Evolutionary conservation across 35 echinoderm and acorn worm genomes (phyloP).

Genomic region (Eucidaris tribuloides): DNA sequence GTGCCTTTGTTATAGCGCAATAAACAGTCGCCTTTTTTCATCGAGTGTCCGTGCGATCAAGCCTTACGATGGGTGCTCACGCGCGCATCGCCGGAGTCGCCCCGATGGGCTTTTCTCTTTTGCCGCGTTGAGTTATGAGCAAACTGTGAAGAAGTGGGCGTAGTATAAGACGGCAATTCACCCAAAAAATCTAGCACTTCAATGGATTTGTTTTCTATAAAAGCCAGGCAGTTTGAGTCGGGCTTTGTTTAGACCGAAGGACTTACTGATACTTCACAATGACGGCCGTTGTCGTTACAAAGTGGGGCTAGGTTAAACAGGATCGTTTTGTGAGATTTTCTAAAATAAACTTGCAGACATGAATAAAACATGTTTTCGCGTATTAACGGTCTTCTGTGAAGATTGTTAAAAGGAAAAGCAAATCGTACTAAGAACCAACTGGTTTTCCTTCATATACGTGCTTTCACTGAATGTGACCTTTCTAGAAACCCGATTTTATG

Average conservation of each 20-base stretch:
- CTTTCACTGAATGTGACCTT: too few relatives aligned
- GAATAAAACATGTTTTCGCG: background rate
- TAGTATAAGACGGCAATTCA: slow-evolving; percentile 24
- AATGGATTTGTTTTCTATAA: background rate
- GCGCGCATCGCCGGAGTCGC: background rate
- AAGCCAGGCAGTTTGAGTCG: too few relatives aligned
- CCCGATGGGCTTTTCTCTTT: background rate
- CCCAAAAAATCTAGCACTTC: background rate
- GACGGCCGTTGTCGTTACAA: background rate
- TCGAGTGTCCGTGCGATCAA: background rate
- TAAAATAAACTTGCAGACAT: background rate
- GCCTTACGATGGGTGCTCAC: background rate
- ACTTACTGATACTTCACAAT: background rate
- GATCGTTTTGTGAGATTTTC: background rate
- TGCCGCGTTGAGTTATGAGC: background rate
- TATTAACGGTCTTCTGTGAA: too few relatives aligned
- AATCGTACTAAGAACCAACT: too few relatives aligned
- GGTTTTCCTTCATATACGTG: too few relatives aligned
- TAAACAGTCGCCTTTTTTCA: background rate
- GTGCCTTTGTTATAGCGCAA: slow-evolving; percentile 1
- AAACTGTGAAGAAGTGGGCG: slow-evolving; percentile 27
- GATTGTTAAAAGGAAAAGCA: too few relatives aligned
- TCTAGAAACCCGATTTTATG: too few relatives aligned
- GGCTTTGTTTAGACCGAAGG: too few relatives aligned
- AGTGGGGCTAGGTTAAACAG: background rate